Conservation (phyloP, 2,888 invertebrate species). For the Andrena hattorfiana region DNA sequence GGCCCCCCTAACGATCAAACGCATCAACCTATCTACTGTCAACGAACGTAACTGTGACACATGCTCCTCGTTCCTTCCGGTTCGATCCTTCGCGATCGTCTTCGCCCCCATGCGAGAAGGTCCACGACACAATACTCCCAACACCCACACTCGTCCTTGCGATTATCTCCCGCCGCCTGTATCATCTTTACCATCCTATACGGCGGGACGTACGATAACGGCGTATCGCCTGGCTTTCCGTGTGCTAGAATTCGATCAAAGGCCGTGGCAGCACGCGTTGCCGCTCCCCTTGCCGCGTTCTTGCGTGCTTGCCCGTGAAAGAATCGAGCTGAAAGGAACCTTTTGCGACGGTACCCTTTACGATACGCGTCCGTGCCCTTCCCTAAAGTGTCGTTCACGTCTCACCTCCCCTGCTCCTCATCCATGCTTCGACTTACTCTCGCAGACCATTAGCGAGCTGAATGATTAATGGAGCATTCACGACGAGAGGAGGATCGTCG, state of each 20-base stretch:
- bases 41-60: slow-evolving; percentile 62
- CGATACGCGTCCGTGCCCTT: slow-evolving; percentile 32
- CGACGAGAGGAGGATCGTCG: slow-evolving; percentile 40
- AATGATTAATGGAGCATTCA: slow-evolving; percentile 68
- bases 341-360: slow-evolving; percentile 37
- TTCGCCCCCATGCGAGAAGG: not conserved
- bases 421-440: slow-evolving; percentile 46
- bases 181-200: slow-evolving; percentile 59
- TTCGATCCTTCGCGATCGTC: slow-evolving; percentile 8
- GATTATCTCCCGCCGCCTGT: slow-evolving; percentile 50
- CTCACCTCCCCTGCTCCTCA: slow-evolving; percentile 2
- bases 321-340: slow-evolving; percentile 35
- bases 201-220: slow-evolving; percentile 51
- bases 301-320: slow-evolving; percentile 31
- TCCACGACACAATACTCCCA: slow-evolving; percentile 27
- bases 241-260: slow-evolving; percentile 64
- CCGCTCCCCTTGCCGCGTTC: not conserved
- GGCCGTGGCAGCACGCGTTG: slow-evolving; percentile 16
- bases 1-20: slow-evolving; percentile 63
- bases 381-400: slow-evolving; percentile 27
- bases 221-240: slow-evolving; percentile 40
- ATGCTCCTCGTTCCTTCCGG: slow-evolving; percentile 24
- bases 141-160: slow-evolving; percentile 3
- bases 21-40: slow-evolving; percentile 71
- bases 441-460: slow-evolving; percentile 63